phyloP scores from a whole-genome alignment of 2,888 invertebrate species.

The Dastarcus helophoroides region DNA sequence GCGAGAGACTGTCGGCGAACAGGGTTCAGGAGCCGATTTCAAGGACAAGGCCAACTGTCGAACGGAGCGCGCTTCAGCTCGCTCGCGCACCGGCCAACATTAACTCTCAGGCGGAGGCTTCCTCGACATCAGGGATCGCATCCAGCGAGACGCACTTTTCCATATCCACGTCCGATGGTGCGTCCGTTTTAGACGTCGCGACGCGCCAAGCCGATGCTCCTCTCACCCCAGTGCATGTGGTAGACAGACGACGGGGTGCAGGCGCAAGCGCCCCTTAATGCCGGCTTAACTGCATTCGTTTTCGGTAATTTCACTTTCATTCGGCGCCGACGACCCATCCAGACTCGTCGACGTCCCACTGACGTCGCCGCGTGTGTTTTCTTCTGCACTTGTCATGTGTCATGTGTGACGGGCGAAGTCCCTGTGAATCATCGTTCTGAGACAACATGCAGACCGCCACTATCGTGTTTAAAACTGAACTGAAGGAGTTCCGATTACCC shows the following conservation, averaged over 20 bases:
- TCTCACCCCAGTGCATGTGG: slow-evolving; percentile 44
- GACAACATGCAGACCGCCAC: slow-evolving; percentile 47
- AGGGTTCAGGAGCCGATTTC: slow-evolving; percentile 39
- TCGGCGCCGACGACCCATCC: slow-evolving; percentile 33
- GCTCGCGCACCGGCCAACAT: slow-evolving; percentile 19
- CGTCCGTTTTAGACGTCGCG: slow-evolving; percentile 2
- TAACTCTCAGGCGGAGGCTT: too few relatives aligned
- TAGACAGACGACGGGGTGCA: slow-evolving; percentile 45
- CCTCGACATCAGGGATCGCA: slow-evolving; percentile 4
- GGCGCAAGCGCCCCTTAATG: slow-evolving; percentile 41
- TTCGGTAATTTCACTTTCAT: slow-evolving; percentile 39
- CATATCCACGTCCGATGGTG: slow-evolving; percentile 1
- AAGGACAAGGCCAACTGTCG: slow-evolving; percentile 50
- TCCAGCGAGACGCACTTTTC: background rate
- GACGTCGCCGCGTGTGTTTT: too few relatives aligned
- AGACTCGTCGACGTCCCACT: slow-evolving; percentile 9
- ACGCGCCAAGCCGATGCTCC: slow-evolving; percentile 33
- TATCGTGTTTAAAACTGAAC: slow-evolving; percentile 33
- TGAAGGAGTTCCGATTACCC: slow-evolving; percentile 31
- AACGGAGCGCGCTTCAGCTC: slow-evolving; percentile 31
- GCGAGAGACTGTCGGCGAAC: slow-evolving; percentile 24
- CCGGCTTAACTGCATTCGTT: slow-evolving; percentile 37
- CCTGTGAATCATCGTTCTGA: slow-evolving; percentile 4
- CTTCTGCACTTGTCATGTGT: slow-evolving; percentile 9
- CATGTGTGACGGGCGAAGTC: slow-evolving; percentile 6